Evolutionary conservation across 2,888 invertebrate genomes (phyloP).

Genomic region (Xanthia icteritia): DNA sequence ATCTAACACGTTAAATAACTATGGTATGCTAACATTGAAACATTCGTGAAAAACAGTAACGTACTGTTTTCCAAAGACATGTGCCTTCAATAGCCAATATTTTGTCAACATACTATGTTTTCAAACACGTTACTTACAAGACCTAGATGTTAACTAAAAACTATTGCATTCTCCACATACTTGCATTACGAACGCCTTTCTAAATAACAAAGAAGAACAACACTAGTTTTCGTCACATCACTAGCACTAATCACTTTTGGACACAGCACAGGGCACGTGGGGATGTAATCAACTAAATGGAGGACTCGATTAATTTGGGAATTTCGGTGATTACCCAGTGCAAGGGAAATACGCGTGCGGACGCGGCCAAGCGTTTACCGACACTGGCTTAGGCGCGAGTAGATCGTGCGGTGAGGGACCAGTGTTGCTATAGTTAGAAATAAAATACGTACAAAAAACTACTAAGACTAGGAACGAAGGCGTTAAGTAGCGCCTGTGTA

Average conservation of each 20-base stretch:
- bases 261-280: slow-evolving; percentile 40
- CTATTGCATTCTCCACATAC: slow-evolving; percentile 61
- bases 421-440: slow-evolving; percentile 58
- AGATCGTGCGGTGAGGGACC: slow-evolving; percentile 38
- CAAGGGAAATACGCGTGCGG: slow-evolving; percentile 58
- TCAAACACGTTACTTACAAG: slow-evolving; percentile 37
- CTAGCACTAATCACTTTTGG: slow-evolving; percentile 54
- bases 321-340: slow-evolving; percentile 29
- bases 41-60: not conserved
- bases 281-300: slow-evolving; percentile 11
- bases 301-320: slow-evolving; percentile 19
- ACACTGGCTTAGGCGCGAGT: slow-evolving; percentile 67
- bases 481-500: not conserved
- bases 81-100: slow-evolving; percentile 13
- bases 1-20: not conserved
- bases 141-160: slow-evolving; percentile 62
- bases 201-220: slow-evolving; percentile 31
- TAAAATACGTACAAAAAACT: slow-evolving; percentile 23
- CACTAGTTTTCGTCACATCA: slow-evolving; percentile 54
- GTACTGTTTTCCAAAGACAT: not conserved
- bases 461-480: not conserved
- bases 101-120: slow-evolving; percentile 54
- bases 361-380: slow-evolving; percentile 65
- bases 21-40: not conserved
- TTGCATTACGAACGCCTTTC: slow-evolving; percentile 59